Conservation (phyloP, 2,888 invertebrate species). For the Dioctria linearis region DNA sequence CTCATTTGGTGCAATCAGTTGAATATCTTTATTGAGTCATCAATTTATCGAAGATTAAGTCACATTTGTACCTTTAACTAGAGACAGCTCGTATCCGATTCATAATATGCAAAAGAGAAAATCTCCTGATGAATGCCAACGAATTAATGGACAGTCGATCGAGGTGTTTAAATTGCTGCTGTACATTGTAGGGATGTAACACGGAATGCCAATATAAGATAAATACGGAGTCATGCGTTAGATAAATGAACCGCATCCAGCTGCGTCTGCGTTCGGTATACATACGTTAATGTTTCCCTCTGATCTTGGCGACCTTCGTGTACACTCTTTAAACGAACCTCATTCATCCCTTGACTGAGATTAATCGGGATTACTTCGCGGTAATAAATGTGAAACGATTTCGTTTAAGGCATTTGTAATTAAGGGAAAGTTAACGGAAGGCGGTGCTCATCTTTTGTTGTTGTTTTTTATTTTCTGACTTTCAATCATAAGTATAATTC, state of each 20-base stretch:
- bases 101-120: slow-evolving; percentile 23
- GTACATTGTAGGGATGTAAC: background rate
- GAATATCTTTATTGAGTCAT: slow-evolving; percentile 54
- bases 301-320: slow-evolving; percentile 46
- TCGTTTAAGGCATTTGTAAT: slow-evolving; percentile 8
- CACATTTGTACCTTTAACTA: slow-evolving; percentile 54
- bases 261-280: background rate
- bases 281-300: background rate
- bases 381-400: slow-evolving; percentile 42
- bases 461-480: too few species aligned
- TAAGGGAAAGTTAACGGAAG: slow-evolving; percentile 4
- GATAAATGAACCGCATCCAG: slow-evolving; percentile 44
- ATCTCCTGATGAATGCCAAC: slow-evolving; percentile 42
- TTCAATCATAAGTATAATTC: too few species aligned
- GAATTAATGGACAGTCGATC: slow-evolving; percentile 47
- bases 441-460: too few species aligned
- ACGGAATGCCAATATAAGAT: slow-evolving; percentile 37
- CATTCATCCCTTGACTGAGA: slow-evolving; percentile 51
- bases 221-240: slow-evolving; percentile 48
- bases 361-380: slow-evolving; percentile 41
- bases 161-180: slow-evolving; percentile 41
- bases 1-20: slow-evolving; percentile 51
- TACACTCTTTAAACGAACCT: slow-evolving; percentile 43
- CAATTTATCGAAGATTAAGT: slow-evolving; percentile 57
- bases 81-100: slow-evolving; percentile 3